Base-by-base conservation (phyloP, 1,140 invertebrate species). In the Platyscapa corneri region DNA sequence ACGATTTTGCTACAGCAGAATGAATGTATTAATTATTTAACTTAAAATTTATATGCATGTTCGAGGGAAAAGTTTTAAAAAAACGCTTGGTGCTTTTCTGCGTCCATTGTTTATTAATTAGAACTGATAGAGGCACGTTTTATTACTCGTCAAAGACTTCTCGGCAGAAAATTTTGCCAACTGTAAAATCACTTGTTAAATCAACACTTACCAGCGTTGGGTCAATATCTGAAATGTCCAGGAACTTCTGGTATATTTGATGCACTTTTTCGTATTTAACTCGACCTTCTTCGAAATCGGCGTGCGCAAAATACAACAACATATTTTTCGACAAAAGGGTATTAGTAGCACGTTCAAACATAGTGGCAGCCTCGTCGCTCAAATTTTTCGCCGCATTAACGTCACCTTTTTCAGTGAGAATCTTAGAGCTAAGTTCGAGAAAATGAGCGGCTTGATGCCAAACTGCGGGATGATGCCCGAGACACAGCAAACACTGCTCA, bases 391-490 rank as follows among this genome's bases (percentile, higher is more conserved):
- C 96, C 1, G 97, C 96, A 91, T 97, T 98, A 32, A 98, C 96
- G 93, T 99, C 98, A 90, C 98, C 99, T 94, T 99, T 99, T 91
- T 99, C 98, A 34, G 96, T 96, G 18, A 99, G 94, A 82, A 98
- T 95, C 91, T 98, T 98, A 14, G 98, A 97, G 85, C 98, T 98
- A 88, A 98, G 95, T 92, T 99, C 98, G 23, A 99, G 94, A 93
- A 98, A 99, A 88, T 98, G 96, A 0, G 99, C 98, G 0, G 98
- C 98, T 94, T 99, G 98, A 92, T 99, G 98, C 99, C 99, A 99
- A 74, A 99, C 97, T 88, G 99, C 99, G 0, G 98, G 98, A 94
- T 99, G 98, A 94, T 99, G 98, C 6, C 98, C 98, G 12, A 99
- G 93, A 91, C 99, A 99, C 23, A 99, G 93, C 39, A 99, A 93